Conservation (phyloP, 2,113 vertebrate species). For the Genyomyrus donnyi region DNA sequence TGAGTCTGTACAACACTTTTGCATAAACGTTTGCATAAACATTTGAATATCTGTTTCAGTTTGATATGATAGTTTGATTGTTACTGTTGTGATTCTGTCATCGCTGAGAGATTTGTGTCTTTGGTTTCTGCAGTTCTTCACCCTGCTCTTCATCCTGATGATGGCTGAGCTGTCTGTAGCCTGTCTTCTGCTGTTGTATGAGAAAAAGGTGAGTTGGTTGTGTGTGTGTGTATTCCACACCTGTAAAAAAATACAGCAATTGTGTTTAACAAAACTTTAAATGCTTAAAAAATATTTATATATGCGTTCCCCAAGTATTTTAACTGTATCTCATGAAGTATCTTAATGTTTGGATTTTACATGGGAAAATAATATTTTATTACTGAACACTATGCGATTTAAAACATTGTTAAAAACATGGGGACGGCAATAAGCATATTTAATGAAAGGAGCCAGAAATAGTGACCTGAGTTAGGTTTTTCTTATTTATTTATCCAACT, state of each 20-base stretch:
- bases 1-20: not conserved
- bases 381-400: not conserved
- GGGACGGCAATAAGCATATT: not conserved
- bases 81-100: not conserved
- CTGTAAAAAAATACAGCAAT: not conserved
- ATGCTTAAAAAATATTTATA: not conserved
- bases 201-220: slow-evolving; percentile 40
- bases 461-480: no score
- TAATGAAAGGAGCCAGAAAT: no score
- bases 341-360: not conserved
- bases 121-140: slow-evolving; percentile 63
- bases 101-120: not conserved
- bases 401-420: not conserved
- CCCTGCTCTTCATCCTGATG: slow-evolving; percentile 71
- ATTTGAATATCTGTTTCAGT: not conserved
- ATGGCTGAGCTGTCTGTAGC: slow-evolving; percentile 64
- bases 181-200: slow-evolving; percentile 66
- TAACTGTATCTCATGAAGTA: not conserved
- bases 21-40: not conserved
- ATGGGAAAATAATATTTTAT: not conserved
- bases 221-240: not conserved
- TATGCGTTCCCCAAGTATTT: not conserved
- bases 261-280: not conserved
- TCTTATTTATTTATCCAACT: no score
- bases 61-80: not conserved